Base-by-base conservation (phyloP, 1,140 invertebrate genomes). In the Panagrolaimus sp. region DNA sequence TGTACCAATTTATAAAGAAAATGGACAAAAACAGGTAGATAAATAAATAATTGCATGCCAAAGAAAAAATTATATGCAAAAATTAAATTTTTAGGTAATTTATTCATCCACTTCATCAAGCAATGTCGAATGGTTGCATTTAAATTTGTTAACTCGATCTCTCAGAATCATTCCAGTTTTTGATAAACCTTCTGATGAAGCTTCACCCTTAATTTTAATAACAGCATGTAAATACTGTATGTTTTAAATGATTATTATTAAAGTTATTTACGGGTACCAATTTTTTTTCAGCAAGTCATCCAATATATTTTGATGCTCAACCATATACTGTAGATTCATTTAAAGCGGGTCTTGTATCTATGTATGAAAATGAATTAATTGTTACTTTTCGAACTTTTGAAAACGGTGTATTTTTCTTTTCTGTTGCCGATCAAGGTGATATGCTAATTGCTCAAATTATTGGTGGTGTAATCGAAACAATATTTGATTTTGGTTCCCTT, bases 371-470 rank as follows among this genome's bases (percentile, higher is more conserved):
- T 69, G 80, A 83, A 46, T 69, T 82, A 12, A 70, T 68, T 21
- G 52, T 82, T 8, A 76, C 73, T 6, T 82, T 82, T 55, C 67
- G 74, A 55, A 83, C 79, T 1, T 82, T 80, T 63, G 70, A 80
- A 75, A 73, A 82, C 44, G 82, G 82, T 17, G 58, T 71, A 21
- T 83, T 82, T 52, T 81, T 82, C 63, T 82, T 81, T 70, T 83
- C 81, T 9, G 73, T 81, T 66, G 82, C 80, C 4, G 74, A 77
- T 48, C 78, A 82, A 68, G 80, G 80, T 38, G 80, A 82, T 55
- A 71, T 83, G 55, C 62, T 82, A 9, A 72, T 82, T 68, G 80
- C 78, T 48, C 80, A 82, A 63, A 62, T 82, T 26, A 63, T 75
- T 44, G 46, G 68, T 65, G 80, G 80, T 21, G 76, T 69, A 17